Conservation (phyloP, 2,797 vertebrate genomes). For the Hydrophis major region DNA sequence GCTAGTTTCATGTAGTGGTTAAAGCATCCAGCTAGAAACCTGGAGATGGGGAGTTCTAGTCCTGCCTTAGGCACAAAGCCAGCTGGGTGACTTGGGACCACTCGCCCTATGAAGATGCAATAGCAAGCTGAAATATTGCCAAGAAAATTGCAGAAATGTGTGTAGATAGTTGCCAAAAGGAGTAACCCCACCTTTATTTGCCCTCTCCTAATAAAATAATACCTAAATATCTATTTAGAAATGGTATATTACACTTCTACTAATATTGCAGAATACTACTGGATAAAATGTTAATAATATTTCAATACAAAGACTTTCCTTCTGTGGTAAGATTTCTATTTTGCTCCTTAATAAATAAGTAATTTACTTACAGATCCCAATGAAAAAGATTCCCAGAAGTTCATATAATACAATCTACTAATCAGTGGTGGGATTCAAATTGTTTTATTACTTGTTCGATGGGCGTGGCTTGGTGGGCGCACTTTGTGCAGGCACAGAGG, state of each 20-base stretch:
- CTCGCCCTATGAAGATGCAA: neutral
- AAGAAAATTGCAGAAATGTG: neutral
- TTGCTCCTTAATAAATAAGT: neutral
- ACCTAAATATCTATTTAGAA: conserved; percentile 37
- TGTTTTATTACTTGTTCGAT: no score
- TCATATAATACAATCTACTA: neutral
- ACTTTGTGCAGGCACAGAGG: no score
- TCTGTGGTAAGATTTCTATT: neutral
- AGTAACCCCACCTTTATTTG: neutral
- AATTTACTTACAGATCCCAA: neutral
- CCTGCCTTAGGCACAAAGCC: neutral
- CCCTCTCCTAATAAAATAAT: conserved; percentile 46
- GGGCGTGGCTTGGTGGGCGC: no score
- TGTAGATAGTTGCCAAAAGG: neutral
- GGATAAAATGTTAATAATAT: neutral
- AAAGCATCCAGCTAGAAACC: neutral
- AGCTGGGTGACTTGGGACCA: neutral
- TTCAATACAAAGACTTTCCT: neutral
- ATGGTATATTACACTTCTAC: neutral
- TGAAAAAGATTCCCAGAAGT: neutral
- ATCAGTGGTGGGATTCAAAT: no score
- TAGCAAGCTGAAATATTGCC: neutral
- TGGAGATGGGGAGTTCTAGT: neutral
- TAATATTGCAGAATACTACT: neutral
- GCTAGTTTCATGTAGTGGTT: neutral